phyloP scores from a whole-genome alignment of 2,888 invertebrate genomes.

The Cantharis rufa region DNA sequence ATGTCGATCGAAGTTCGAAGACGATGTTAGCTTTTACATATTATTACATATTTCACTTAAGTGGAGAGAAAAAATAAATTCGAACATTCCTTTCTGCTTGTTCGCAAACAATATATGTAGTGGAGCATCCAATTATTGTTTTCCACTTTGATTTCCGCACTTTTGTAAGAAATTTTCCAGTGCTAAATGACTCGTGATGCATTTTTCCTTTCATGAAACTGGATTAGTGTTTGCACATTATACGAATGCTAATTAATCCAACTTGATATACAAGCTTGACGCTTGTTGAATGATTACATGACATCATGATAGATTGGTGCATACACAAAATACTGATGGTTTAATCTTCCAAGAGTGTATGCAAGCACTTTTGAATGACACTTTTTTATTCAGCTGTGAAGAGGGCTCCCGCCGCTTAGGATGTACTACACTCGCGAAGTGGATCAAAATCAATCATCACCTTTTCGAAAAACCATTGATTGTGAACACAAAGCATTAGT shows the following conservation, averaged over 20 bases:
- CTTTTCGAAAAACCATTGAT: neutral
- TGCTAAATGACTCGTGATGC: neutral
- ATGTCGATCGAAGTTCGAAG: neutral
- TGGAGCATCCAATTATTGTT: neutral
- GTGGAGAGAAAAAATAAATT: neutral
- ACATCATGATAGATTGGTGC: neutral
- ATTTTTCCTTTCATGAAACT: neutral
- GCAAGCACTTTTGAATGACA: neutral
- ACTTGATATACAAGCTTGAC: neutral
- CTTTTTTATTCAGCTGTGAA: neutral
- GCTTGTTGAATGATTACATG: neutral
- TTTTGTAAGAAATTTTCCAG: neutral
- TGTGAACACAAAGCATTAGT: neutral
- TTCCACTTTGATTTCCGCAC: neutral
- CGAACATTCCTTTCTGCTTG: neutral
- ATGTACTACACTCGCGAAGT: neutral
- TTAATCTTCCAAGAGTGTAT: neutral
- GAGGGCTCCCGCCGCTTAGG: neutral
- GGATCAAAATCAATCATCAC: neutral
- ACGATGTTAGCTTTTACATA: neutral
- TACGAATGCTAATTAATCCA: neutral
- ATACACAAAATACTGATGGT: neutral
- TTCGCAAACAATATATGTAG: neutral
- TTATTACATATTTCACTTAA: neutral
- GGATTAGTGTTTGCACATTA: neutral